phyloP scores from a whole-genome alignment of 2,888 invertebrate genomes.

The Oscheius sp. region DNA sequence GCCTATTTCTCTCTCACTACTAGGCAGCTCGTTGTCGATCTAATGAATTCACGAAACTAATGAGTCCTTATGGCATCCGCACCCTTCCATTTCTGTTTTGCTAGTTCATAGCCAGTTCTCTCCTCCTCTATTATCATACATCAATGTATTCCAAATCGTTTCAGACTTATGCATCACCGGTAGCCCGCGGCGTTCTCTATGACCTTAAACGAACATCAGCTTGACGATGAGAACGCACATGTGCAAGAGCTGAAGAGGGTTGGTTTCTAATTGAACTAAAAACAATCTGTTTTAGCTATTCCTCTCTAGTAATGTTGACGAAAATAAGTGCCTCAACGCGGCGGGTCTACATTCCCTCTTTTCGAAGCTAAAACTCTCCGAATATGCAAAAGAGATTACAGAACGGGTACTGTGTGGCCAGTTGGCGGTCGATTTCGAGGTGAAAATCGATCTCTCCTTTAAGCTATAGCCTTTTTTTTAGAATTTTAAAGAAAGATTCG shows the following conservation, averaged over 20 bases:
- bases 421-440: slow-evolving; percentile 48
- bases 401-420: slow-evolving; percentile 46
- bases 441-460: no score
- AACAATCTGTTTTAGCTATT: slow-evolving; percentile 54
- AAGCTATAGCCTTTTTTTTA: slow-evolving; percentile 29
- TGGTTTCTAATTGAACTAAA: slow-evolving; percentile 10
- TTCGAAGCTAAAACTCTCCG: slow-evolving; percentile 50
- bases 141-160: no score
- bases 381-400: slow-evolving; percentile 46
- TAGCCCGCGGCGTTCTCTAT: slow-evolving; percentile 18
- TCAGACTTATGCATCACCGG: slow-evolving; percentile 24
- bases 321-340: slow-evolving; percentile 43
- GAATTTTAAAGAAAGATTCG: slow-evolving; percentile 59
- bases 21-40: no score
- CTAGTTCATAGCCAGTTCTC: no score
- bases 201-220: slow-evolving; percentile 37
- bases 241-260: slow-evolving; percentile 58
- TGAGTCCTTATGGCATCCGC: no score
- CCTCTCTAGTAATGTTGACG: slow-evolving; percentile 49
- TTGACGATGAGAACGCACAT: slow-evolving; percentile 58
- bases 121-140: no score
- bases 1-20: no score
- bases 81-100: no score
- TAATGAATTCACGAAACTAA: no score
- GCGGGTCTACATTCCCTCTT: slow-evolving; percentile 45